A percentile compares a stretch with the other conserved stretches of the same genome.
These are phyloP conservation scores for Datnioides undecimradiatus DNA, from an alignment of 2,113 vertebrate genomes.

Conservation along the genomic window DNA sequence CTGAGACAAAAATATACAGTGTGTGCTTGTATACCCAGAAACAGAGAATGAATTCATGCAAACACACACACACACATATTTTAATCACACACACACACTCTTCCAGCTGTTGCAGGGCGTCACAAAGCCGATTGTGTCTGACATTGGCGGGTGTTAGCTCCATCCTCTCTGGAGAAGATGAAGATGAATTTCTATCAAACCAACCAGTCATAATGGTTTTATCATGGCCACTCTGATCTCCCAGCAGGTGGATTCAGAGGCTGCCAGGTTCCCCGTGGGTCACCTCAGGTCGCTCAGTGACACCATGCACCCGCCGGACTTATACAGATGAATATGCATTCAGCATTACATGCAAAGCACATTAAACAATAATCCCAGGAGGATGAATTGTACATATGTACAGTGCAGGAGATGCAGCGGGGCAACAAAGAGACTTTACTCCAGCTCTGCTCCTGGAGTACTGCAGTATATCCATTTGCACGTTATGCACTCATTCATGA, in stretches of 20 bases:
- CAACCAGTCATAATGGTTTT: constrained; percentile 25
- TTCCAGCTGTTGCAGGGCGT: constrained; percentile 67
- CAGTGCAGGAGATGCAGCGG: background rate
- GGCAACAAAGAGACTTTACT: background rate
- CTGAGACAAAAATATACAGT: background rate
- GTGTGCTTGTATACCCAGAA: background rate
- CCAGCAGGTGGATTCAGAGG: background rate
- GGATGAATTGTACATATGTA: background rate
- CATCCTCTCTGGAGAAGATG: constrained; percentile 43
- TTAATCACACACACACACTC: constrained; percentile 47
- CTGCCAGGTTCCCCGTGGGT: background rate
- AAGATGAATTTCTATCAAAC: constrained; percentile 50
- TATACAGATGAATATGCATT: background rate
- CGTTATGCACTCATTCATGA: too few relatives aligned
- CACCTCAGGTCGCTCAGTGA: background rate
- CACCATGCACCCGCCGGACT: background rate
- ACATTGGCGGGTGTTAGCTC: constrained; percentile 43
- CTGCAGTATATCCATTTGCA: too few relatives aligned
- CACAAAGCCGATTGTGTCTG: constrained; percentile 74
- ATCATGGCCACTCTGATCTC: background rate
- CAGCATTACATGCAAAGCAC: background rate
- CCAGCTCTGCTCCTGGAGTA: background rate
- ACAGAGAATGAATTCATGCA: background rate
- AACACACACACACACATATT: constrained; percentile 38
- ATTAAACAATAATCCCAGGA: background rate